Conservation (phyloP, 2,797 vertebrate species). For the Sparus aurata region DNA sequence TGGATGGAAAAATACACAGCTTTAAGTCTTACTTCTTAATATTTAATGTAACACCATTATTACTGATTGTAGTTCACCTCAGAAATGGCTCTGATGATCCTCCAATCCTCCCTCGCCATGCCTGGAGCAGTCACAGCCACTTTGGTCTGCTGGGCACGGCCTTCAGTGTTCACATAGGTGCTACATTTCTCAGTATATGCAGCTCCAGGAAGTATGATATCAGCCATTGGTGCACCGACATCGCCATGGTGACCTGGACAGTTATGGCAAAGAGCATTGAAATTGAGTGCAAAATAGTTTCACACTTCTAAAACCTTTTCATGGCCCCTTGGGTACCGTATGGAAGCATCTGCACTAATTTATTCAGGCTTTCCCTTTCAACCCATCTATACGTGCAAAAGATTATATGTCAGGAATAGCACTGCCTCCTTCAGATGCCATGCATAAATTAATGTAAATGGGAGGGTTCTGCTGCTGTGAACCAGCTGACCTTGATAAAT, state of each 20-base stretch:
- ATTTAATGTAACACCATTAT: neutral
- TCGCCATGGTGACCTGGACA: conserved; percentile 92
- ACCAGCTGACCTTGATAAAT: conserved; percentile 92
- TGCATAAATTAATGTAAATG: conserved; percentile 38
- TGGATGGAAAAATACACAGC: neutral
- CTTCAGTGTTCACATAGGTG: conserved; percentile 94
- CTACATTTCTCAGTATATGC: conserved; percentile 93
- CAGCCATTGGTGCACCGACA: conserved; percentile 91
- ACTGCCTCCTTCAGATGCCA: conserved; percentile 11
- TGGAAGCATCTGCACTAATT: neutral
- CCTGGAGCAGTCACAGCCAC: conserved; percentile 91
- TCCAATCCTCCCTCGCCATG: conserved; percentile 94
- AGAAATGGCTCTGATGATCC: conserved; percentile 91
- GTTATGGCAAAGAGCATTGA: conserved; percentile 19
- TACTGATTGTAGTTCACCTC: conserved; percentile 83
- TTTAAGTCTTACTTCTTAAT: conserved; percentile 13
- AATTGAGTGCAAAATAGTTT: conserved; percentile 2
- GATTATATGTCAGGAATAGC: neutral
- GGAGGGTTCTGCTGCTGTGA: conserved; percentile 37
- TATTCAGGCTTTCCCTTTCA: neutral
- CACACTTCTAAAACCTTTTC: neutral
- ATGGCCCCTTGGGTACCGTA: no score
- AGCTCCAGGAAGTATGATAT: conserved; percentile 92
- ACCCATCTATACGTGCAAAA: conserved; percentile 3
- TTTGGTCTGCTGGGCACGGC: conserved; percentile 91